These are phyloP conservation scores for Mercenaria mercenaria DNA, from an alignment of 1,140 invertebrate species.

Conservation along the genomic window DNA sequence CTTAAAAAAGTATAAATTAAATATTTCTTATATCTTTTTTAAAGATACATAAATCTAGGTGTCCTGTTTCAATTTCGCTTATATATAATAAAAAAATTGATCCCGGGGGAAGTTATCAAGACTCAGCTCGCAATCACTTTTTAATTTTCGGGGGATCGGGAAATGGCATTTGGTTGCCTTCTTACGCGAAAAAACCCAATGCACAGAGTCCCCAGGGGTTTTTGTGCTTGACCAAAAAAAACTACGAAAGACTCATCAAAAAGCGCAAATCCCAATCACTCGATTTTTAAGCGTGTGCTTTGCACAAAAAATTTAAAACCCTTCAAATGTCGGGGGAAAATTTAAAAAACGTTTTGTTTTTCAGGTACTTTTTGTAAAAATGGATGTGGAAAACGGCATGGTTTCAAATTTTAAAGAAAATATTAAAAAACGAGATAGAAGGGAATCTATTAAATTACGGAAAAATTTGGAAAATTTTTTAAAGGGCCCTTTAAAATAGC, in stretches of 20 bases:
- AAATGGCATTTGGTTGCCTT: constrained; percentile 80
- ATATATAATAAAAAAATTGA: too few relatives aligned
- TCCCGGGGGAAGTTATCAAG: too few relatives aligned
- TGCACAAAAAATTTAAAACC: constrained; percentile 78
- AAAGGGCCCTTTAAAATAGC: constrained; percentile 81
- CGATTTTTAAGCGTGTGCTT: constrained; percentile 76
- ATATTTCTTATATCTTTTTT: too few relatives aligned
- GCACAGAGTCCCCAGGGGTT: constrained; percentile 80
- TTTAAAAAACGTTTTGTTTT: constrained; percentile 72
- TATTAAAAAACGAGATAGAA: constrained; percentile 31
- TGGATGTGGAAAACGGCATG: constrained; percentile 73
- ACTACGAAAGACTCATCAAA: constrained; percentile 83
- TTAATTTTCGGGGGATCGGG: constrained; percentile 79
- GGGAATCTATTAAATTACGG: constrained; percentile 36
- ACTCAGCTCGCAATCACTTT: too few relatives aligned
- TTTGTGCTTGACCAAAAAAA: constrained; percentile 81
- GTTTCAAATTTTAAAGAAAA: constrained; percentile 40
- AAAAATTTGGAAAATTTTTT: constrained; percentile 70
- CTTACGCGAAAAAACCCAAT: constrained; percentile 80
- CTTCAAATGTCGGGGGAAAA: constrained; percentile 71
- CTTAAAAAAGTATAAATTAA: too few relatives aligned
- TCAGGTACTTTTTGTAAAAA: constrained; percentile 74
- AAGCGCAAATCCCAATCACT: constrained; percentile 80
- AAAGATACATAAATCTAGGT: too few relatives aligned
- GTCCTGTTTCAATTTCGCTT: too few relatives aligned